Conservation (phyloP, 2,888 invertebrate species). For the Xestoiulus laeticollis region DNA sequence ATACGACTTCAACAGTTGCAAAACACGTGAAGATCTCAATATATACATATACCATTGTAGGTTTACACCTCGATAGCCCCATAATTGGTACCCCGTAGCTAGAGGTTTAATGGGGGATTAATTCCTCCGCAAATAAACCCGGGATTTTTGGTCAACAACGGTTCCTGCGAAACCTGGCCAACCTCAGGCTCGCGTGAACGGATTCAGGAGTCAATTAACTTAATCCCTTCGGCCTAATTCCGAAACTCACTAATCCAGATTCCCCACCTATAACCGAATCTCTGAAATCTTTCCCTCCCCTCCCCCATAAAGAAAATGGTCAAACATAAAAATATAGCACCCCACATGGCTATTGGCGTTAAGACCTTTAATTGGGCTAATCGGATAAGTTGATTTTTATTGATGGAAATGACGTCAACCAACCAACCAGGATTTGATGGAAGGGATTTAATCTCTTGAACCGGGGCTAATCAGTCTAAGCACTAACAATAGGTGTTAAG, state of each 20-base stretch:
- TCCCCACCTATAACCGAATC: background rate
- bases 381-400: slow-evolving; percentile 19
- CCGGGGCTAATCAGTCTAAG: background rate
- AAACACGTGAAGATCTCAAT: no score
- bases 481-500: background rate
- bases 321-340: background rate
- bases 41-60: no score
- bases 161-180: slow-evolving; percentile 16
- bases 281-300: no score
- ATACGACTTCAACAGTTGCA: no score
- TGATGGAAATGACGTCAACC: slow-evolving; percentile 12
- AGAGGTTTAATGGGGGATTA: background rate
- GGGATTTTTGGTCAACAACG: background rate
- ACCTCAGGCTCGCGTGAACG: background rate
- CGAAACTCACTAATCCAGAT: background rate
- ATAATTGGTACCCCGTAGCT: background rate
- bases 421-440: background rate
- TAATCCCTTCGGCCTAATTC: background rate
- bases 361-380: slow-evolving; percentile 19
- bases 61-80: background rate
- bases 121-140: background rate
- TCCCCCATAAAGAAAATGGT: background rate
- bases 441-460: background rate
- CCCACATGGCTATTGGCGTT: background rate
- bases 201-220: background rate